Evolutionary conservation across 2,888 invertebrate species (phyloP).

Genomic region (Camponotus fellah): DNA sequence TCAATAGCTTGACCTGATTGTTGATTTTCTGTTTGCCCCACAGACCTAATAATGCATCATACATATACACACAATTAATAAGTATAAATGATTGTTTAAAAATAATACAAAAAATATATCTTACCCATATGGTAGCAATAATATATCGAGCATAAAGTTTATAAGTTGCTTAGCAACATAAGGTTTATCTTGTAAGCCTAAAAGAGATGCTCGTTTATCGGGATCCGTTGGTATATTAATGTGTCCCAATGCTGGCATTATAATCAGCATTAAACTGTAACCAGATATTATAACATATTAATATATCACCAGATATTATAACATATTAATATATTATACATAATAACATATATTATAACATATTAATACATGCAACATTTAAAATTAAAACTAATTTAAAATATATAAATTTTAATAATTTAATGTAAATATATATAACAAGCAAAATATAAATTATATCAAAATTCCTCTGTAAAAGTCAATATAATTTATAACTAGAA

Average conservation of each 20-base stretch:
- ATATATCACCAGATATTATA: constrained; percentile 49
- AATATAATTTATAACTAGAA: not conserved
- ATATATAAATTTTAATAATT: not conserved
- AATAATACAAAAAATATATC: constrained; percentile 58
- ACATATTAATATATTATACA: not conserved
- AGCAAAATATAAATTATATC: constrained; percentile 17
- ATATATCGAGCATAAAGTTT: constrained; percentile 93
- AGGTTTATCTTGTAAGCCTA: constrained; percentile 92
- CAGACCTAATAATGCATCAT: constrained; percentile 84
- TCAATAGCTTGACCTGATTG: constrained; percentile 86
- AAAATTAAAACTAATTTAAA: not conserved
- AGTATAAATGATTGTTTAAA: not conserved
- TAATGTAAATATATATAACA: not conserved
- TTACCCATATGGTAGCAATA: constrained; percentile 95
- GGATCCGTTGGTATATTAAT: constrained; percentile 90
- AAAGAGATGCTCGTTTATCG: constrained; percentile 88
- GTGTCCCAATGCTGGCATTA: constrained; percentile 93
- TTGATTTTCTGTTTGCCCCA: constrained; percentile 86
- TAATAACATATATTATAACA: not conserved
- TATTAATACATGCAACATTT: too few relatives aligned
- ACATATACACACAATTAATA: not conserved
- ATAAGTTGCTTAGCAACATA: constrained; percentile 90
- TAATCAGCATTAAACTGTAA: constrained; percentile 91
- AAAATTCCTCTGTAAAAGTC: not conserved
- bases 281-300: constrained; percentile 9